Evolutionary conservation across 2,113 vertebrate species (phyloP), one percentile per base, ranked within the genome.

Genomic region (Crypturellus undulatus): DNA sequence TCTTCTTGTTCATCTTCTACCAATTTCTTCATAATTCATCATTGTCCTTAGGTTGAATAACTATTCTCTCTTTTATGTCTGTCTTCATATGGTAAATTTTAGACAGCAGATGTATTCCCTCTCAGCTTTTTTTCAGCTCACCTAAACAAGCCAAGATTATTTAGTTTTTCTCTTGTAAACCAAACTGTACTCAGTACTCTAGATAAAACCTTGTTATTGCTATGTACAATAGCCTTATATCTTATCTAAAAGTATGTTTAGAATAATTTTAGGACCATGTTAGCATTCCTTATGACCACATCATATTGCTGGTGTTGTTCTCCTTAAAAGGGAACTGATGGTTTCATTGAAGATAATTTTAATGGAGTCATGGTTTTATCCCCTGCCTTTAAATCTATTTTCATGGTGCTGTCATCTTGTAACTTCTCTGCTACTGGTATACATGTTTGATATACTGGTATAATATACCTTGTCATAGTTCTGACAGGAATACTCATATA

Each of bases 181-280:
- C 92, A 60, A 85, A 7, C 82, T 82, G 40, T 90, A 10, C n/a
- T 77, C 34, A 30, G 79, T 69, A 9, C 11, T 60, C 12, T 20
- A 92, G 96, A 94, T 93, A 95, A 96, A 88, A 19, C 56, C 60
- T 92, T 32, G 70, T 64, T 72, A 70, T 64, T 92, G 69, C 76
- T 86, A 60, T 56, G 60, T 73, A 70, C 54, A 90, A 45, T 85
- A 62, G 83, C 19, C 51, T 90, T 83, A 45, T 95, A 94, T 96
- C 93, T 96, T 96, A 96, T 96, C 96, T 95, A 32, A 42, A 94
- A 88, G 45, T 86, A 96, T 96, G 90, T 94, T 96, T 94, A 95
- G 64, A 93, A 92, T 88, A 83, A 93, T 93, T 88, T 80, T 75
- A 86, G 83, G 45, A 49, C 32, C 14, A 19, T 0, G 79, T 90